These are phyloP conservation scores for Triplophysa tibetana DNA, from an alignment of 2,113 vertebrate genomes.

Conservation along the genomic window DNA sequence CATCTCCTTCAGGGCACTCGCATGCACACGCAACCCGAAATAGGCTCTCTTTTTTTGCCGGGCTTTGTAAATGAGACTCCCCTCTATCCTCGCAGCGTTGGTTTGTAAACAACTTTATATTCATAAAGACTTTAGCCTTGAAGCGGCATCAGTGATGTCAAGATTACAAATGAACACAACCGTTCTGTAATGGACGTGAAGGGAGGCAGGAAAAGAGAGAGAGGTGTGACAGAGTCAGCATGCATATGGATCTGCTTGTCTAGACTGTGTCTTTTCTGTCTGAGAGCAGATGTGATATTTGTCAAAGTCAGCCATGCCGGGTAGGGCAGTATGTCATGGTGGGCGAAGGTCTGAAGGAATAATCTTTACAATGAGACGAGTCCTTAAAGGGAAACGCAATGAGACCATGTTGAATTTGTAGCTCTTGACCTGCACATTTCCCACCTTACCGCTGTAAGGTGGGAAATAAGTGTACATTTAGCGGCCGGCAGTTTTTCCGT, in stretches of 20 bases:
- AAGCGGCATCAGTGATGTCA: slow-evolving; percentile 39
- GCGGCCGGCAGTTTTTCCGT: neutral
- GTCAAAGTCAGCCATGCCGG: slow-evolving; percentile 38
- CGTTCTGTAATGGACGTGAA: slow-evolving; percentile 24
- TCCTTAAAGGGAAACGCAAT: slow-evolving; percentile 31
- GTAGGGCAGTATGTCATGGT: slow-evolving; percentile 4
- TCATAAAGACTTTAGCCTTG: slow-evolving; percentile 39
- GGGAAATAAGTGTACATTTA: neutral
- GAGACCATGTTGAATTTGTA: slow-evolving; percentile 42
- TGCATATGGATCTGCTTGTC: slow-evolving; percentile 34
- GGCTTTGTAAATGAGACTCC: slow-evolving; percentile 28
- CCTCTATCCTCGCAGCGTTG: slow-evolving; percentile 19
- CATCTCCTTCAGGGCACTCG: slow-evolving; percentile 20
- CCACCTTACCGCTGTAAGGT: no score
- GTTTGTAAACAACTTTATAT: slow-evolving; percentile 45
- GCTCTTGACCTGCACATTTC: slow-evolving; percentile 36
- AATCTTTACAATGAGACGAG: slow-evolving; percentile 29
- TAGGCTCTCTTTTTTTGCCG: slow-evolving; percentile 19
- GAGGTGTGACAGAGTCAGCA: slow-evolving; percentile 7
- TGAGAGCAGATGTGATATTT: slow-evolving; percentile 45
- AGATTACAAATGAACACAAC: slow-evolving; percentile 42
- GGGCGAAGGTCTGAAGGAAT: slow-evolving; percentile 33
- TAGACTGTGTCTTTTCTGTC: slow-evolving; percentile 18
- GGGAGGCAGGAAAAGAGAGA: slow-evolving; percentile 10
- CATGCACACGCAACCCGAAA: neutral